phyloP scores from a whole-genome alignment of 1,140 invertebrate genomes.

The Dufourea novaeangliae region DNA sequence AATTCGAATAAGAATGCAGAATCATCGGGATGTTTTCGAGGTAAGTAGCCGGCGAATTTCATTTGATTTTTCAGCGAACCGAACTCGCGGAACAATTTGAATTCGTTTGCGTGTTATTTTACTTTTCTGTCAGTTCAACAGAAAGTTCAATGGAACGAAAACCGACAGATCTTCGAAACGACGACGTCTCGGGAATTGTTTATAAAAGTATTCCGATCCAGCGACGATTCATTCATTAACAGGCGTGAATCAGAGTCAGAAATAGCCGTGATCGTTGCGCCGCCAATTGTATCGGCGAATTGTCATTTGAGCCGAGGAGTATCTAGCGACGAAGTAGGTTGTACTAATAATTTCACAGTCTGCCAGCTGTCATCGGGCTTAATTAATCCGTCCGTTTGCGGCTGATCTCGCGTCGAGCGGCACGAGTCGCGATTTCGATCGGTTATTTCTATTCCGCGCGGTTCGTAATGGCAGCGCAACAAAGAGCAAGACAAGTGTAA shows the following conservation, averaged over 20 bases:
- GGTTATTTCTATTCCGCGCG: not conserved
- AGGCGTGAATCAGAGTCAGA: constrained; percentile 62
- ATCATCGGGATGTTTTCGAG: constrained; percentile 71
- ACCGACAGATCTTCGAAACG: not conserved
- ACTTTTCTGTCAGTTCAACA: too few relatives aligned
- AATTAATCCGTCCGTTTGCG: constrained; percentile 38
- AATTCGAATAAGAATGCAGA: constrained; percentile 74
- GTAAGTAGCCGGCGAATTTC: not conserved
- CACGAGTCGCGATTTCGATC: constrained; percentile 13
- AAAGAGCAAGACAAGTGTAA: not conserved
- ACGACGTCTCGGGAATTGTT: not conserved
- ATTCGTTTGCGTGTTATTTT: too few relatives aligned
- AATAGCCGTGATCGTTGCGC: constrained; percentile 62
- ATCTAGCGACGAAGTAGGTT: constrained; percentile 49
- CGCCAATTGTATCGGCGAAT: constrained; percentile 66
- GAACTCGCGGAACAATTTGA: not conserved
- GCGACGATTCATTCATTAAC: constrained; percentile 20
- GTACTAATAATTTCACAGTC: constrained; percentile 60
- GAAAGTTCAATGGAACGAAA: not conserved
- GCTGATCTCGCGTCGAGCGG: not conserved
- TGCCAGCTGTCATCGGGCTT: constrained; percentile 39
- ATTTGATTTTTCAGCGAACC: not conserved
- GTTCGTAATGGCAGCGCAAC: not conserved
- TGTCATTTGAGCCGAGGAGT: constrained; percentile 49
- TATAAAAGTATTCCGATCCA: not conserved